These are phyloP conservation scores for Hypomecis punctinalis DNA, from an alignment of 2,888 invertebrate genomes.

Conservation along the genomic window DNA sequence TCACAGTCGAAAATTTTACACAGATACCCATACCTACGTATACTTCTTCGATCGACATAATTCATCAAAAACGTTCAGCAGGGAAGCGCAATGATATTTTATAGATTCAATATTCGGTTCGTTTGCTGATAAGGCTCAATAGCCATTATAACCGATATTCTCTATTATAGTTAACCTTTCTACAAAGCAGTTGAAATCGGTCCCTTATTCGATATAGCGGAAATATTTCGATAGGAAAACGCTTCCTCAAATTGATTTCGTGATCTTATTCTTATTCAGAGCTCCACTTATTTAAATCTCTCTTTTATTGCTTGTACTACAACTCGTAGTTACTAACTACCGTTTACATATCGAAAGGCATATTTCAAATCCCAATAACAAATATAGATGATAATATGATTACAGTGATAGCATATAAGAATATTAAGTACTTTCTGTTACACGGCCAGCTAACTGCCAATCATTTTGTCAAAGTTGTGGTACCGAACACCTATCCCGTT, in stretches of 20 bases:
- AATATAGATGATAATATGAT: no score
- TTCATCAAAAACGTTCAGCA: slow-evolving; percentile 22
- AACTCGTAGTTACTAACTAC: no score
- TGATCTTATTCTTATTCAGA: slow-evolving; percentile 19
- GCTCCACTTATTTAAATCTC: slow-evolving; percentile 20
- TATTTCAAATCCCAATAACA: no score
- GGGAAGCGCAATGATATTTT: slow-evolving; percentile 40
- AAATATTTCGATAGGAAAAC: slow-evolving; percentile 40
- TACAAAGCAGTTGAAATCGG: slow-evolving; percentile 47
- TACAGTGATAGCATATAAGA: no score
- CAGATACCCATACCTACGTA: no score
- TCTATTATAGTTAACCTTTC: slow-evolving; percentile 50
- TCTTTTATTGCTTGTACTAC: not conserved
- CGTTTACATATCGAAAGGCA: no score
- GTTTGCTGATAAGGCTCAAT: slow-evolving; percentile 43
- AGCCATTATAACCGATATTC: slow-evolving; percentile 46
- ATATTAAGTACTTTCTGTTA: no score
- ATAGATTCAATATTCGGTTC: slow-evolving; percentile 36
- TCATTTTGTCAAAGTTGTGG: no score
- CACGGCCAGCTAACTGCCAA: no score
- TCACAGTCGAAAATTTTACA: slow-evolving; percentile 18
- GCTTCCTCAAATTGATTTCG: slow-evolving; percentile 47
- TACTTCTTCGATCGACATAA: slow-evolving; percentile 28
- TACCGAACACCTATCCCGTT: no score
- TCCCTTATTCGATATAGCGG: slow-evolving; percentile 42